These are phyloP conservation scores for Campodea augens DNA, from an alignment of 1,140 invertebrate genomes.

Conservation along the genomic window DNA sequence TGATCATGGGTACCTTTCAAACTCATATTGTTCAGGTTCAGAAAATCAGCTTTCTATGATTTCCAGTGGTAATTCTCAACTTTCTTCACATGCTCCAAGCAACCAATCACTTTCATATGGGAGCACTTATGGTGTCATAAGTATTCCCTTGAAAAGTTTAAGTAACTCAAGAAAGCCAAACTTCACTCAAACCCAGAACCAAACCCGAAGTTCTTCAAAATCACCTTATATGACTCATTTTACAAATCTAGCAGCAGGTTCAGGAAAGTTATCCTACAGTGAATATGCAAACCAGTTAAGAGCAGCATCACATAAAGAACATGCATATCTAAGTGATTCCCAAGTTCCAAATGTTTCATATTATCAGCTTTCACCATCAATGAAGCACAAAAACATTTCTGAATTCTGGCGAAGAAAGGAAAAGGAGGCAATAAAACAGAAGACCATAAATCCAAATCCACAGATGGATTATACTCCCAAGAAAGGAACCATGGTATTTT, in stretches of 20 bases:
- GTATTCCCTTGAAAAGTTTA: slow-evolving; percentile 10
- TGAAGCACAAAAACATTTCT: slow-evolving; percentile 26
- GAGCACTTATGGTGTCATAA: too few relatives aligned
- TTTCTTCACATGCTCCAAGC: too few relatives aligned
- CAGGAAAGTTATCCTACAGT: slow-evolving; percentile 7
- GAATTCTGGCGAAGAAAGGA: slow-evolving; percentile 42
- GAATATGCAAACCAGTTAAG: slow-evolving; percentile 19
- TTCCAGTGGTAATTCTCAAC: slow-evolving; percentile 6
- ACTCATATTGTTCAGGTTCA: slow-evolving; percentile 26
- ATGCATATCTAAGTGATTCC: slow-evolving; percentile 29
- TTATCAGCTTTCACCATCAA: slow-evolving; percentile 8
- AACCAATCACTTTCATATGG: too few relatives aligned
- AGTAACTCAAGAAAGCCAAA: slow-evolving; percentile 19
- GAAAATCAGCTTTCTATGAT: slow-evolving; percentile 29
- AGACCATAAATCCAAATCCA: background rate
- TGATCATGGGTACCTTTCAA: too few relatives aligned
- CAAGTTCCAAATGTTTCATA: slow-evolving; percentile 21
- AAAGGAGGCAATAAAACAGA: slow-evolving; percentile 20
- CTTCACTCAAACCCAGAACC: slow-evolving; percentile 13
- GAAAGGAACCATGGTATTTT: too few relatives aligned
- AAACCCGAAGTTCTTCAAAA: slow-evolving; percentile 40
- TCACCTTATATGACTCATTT: slow-evolving; percentile 40
- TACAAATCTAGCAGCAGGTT: slow-evolving; percentile 25
- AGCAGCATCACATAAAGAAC: slow-evolving; percentile 22
- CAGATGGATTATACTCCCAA: too few relatives aligned